Evolutionary conservation across 53 echinoderm and acorn worm species (phyloP).

Genomic region (Luidia sarsii): DNA sequence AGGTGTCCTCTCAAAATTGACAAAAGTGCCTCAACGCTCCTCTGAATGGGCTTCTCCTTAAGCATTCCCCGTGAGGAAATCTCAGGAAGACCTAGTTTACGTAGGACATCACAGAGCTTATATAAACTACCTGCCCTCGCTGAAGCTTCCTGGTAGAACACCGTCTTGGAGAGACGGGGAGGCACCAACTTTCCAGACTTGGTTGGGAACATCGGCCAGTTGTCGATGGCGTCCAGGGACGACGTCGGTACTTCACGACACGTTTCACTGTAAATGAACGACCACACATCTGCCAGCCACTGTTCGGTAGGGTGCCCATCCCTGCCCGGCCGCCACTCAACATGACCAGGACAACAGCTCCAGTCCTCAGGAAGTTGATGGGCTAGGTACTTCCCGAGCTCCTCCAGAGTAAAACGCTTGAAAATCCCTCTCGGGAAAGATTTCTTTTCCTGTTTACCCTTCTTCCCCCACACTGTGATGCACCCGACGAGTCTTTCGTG

Average conservation of each 20-base stretch:
- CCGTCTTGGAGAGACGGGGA: not conserved
- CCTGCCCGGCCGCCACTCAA: constrained; percentile 41
- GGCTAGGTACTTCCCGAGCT: constrained; percentile 19
- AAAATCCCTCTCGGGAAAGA: constrained; percentile 31
- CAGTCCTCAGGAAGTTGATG: constrained; percentile 33
- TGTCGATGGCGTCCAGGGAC: not conserved
- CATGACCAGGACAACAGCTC: constrained; percentile 24
- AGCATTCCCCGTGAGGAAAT: not conserved
- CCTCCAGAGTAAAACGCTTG: constrained; percentile 40
- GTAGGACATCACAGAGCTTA: not conserved
- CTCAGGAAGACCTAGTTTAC: constrained; percentile 33
- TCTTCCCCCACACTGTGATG: constrained; percentile 5
- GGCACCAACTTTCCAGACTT: constrained; percentile 9
- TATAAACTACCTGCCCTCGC: not conserved
- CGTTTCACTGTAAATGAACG: constrained; percentile 34
- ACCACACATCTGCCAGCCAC: constrained; percentile 35
- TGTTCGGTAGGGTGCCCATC: constrained; percentile 5
- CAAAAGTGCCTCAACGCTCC: no score
- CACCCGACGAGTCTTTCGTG: constrained; percentile 10
- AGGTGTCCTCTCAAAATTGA: not conserved
- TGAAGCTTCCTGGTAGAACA: not conserved
- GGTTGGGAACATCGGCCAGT: constrained; percentile 58
- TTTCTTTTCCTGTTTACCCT: not conserved
- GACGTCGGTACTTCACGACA: not conserved
- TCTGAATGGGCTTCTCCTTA: not conserved